Evolutionary conservation across 2,888 invertebrate genomes (phyloP).

Genomic region (Scelioninae gen. 2): DNA sequence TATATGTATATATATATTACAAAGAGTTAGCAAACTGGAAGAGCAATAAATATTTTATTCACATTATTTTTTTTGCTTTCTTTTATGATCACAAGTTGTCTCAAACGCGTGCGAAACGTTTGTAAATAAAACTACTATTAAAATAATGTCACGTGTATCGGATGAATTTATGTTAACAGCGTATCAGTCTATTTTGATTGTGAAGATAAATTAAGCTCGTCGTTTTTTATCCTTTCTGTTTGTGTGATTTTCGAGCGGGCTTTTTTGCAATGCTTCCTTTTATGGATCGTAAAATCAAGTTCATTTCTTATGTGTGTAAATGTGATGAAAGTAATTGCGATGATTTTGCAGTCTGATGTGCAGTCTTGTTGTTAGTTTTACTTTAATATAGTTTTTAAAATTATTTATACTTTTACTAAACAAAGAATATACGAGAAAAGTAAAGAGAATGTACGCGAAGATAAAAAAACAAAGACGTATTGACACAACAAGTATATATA

Average conservation of each 20-base stretch:
- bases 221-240: conserved; percentile 24
- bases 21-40: conserved; percentile 46
- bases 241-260: conserved; percentile 29
- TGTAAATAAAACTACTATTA: conserved; percentile 48
- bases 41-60: conserved; percentile 17
- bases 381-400: no score
- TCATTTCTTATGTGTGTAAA: conserved; percentile 49
- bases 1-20: no score
- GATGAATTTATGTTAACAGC: conserved; percentile 47
- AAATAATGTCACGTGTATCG: conserved; percentile 56
- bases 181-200: conserved; percentile 54
- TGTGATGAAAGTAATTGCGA: conserved; percentile 51
- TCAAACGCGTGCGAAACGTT: conserved; percentile 35
- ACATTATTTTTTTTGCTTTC: conserved; percentile 2
- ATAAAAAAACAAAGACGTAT: conserved; percentile 28
- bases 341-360: conserved; percentile 49
- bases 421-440: no score
- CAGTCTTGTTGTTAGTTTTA: no score
- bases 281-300: conserved; percentile 52
- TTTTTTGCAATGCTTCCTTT: conserved; percentile 44
- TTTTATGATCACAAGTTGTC: conserved; percentile 33
- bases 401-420: no score
- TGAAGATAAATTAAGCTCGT: conserved; percentile 41
- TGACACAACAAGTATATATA: conserved; percentile 16
- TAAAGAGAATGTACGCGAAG: no score